Evolutionary conservation across 2,888 invertebrate species (phyloP).

Genomic region (Polymixis lichenea): DNA sequence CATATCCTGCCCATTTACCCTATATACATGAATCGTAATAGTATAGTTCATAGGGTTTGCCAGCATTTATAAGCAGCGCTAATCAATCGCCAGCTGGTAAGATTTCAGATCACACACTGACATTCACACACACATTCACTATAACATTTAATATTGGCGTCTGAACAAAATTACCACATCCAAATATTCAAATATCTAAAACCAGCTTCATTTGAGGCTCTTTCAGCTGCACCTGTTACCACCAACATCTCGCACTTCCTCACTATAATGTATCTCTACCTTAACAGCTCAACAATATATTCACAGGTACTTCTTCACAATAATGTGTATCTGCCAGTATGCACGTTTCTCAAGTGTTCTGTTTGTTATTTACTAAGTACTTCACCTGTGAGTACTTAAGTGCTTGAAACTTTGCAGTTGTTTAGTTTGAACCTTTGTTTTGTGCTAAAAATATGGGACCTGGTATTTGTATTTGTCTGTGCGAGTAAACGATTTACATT

Average conservation of each 20-base stretch:
- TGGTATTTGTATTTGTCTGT: constrained; percentile 9
- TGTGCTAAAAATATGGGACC: background rate
- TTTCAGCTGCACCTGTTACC: constrained; percentile 51
- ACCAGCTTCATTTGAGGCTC: constrained; percentile 42
- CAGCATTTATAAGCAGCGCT: background rate
- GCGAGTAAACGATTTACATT: background rate
- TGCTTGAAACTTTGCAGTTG: constrained; percentile 9
- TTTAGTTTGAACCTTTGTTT: constrained; percentile 14
- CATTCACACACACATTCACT: too few relatives aligned
- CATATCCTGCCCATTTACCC: too few relatives aligned
- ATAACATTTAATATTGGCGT: background rate
- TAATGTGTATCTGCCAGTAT: constrained; percentile 14
- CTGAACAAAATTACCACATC: constrained; percentile 34
- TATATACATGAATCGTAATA: too few relatives aligned
- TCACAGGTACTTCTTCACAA: constrained; percentile 22
- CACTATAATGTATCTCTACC: constrained; percentile 40
- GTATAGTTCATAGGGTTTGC: too few relatives aligned
- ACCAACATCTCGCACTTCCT: constrained; percentile 41
- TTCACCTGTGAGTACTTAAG: constrained; percentile 24
- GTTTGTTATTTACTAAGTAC: constrained; percentile 39
- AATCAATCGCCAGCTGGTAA: background rate
- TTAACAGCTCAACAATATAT: constrained; percentile 44
- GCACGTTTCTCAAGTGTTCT: constrained; percentile 2
- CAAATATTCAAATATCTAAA: constrained; percentile 6
- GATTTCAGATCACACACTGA: background rate